A percentile compares a stretch with the other conserved stretches of the same genome.
Conservation (phyloP, 2,797 vertebrate genomes). For the Corythornis leucogaster region DNA sequence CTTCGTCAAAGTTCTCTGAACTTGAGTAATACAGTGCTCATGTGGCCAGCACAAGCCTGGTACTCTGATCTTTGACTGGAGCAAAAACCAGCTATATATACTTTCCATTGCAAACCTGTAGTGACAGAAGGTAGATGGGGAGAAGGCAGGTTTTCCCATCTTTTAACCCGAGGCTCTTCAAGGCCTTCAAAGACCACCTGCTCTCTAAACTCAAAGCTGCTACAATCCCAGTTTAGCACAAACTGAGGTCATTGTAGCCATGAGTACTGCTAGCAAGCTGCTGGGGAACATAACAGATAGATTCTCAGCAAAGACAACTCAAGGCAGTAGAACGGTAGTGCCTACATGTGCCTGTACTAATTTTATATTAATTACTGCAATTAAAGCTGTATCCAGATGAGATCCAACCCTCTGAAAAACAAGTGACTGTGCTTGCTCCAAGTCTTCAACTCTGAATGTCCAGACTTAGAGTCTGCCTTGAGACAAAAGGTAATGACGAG, state of each 20-base stretch:
- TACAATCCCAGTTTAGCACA: neutral
- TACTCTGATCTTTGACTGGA: neutral
- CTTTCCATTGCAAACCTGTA: neutral
- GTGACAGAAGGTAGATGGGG: neutral
- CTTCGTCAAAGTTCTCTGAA: neutral
- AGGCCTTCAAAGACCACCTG: neutral
- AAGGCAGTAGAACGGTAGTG: neutral
- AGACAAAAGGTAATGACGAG: neutral
- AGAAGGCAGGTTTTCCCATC: neutral
- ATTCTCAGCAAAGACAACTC: neutral
- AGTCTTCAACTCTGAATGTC: neutral
- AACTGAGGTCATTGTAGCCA: neutral
- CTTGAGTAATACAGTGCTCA: neutral
- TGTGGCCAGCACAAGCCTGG: neutral
- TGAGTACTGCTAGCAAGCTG: neutral
- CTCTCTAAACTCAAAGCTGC: neutral
- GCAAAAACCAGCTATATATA: fast-evolving
- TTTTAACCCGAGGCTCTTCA: neutral
- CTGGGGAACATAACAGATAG: neutral
- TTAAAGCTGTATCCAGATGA: neutral
- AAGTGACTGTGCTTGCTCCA: neutral
- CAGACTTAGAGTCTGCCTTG: neutral
- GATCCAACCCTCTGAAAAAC: neutral
- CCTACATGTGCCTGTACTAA: neutral
- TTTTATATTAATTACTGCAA: neutral